Evolutionary conservation across 2,113 vertebrate genomes (phyloP).

Genomic region (Lagopus muta): DNA sequence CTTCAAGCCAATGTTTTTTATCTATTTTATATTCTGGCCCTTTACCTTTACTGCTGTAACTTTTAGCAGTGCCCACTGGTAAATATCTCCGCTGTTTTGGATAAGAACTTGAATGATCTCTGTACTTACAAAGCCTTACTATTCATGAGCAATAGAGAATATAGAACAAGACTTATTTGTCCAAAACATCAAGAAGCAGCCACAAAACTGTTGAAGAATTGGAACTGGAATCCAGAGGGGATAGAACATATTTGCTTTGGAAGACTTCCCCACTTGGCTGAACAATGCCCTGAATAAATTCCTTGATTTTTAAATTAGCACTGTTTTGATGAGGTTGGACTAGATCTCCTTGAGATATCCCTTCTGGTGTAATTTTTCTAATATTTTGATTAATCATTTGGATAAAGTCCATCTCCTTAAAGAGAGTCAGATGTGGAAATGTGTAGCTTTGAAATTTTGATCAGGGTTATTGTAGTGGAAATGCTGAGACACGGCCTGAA

Average conservation of each 20-base stretch:
- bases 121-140: background rate
- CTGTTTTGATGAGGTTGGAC: background rate
- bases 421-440: background rate
- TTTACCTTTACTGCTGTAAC: background rate
- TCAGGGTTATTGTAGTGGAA: background rate
- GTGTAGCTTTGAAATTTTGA: background rate
- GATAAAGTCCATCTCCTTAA: background rate
- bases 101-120: background rate
- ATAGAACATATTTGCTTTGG: background rate
- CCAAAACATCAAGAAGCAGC: background rate
- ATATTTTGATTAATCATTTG: background rate
- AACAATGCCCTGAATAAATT: background rate
- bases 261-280: background rate
- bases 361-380: background rate
- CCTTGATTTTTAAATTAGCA: background rate
- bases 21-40: background rate
- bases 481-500: too few species aligned
- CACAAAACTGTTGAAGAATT: background rate
- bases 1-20: background rate
- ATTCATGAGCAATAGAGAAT: background rate
- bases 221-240: background rate
- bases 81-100: background rate
- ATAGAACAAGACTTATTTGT: background rate
- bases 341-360: background rate
- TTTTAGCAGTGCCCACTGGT: background rate